Evolutionary conservation across 2,797 vertebrate genomes (phyloP).

Genomic region (Crax fasciolata): DNA sequence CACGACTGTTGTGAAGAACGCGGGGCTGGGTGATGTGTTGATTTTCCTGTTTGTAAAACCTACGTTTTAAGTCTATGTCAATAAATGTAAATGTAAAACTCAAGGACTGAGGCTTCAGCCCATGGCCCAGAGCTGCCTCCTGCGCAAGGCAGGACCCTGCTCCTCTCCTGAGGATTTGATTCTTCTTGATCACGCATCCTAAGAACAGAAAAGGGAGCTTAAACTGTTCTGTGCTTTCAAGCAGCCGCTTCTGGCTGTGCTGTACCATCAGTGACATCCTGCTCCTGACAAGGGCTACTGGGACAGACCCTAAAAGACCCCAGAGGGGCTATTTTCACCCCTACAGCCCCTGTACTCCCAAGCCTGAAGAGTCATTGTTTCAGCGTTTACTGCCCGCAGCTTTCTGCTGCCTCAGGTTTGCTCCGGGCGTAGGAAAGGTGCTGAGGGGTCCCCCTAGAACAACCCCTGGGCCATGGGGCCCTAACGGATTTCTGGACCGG

Average conservation of each 20-base stretch:
- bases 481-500: rapidly evolving
- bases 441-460: no score
- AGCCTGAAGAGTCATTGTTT: rapidly evolving
- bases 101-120: background rate
- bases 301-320: no score
- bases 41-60: background rate
- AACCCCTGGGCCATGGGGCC: background rate
- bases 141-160: rapidly evolving
- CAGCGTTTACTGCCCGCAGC: no score
- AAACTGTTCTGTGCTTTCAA: background rate
- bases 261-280: no score
- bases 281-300: background rate
- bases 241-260: background rate
- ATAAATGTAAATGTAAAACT: background rate
- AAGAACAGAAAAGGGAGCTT: background rate
- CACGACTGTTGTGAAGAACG: background rate
- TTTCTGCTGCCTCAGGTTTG: background rate
- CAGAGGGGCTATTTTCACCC: rapidly evolving
- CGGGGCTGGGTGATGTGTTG: rapidly evolving
- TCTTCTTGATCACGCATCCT: background rate
- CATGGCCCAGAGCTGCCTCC: rapidly evolving
- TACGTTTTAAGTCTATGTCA: background rate
- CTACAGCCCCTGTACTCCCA: background rate
- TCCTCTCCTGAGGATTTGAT: background rate
- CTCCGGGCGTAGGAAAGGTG: background rate